Percentiles rank a stretch among this genome's conserved stretches.
Conservation (phyloP, 2,888 invertebrate species). For the Chrysopilus asiliformis region DNA sequence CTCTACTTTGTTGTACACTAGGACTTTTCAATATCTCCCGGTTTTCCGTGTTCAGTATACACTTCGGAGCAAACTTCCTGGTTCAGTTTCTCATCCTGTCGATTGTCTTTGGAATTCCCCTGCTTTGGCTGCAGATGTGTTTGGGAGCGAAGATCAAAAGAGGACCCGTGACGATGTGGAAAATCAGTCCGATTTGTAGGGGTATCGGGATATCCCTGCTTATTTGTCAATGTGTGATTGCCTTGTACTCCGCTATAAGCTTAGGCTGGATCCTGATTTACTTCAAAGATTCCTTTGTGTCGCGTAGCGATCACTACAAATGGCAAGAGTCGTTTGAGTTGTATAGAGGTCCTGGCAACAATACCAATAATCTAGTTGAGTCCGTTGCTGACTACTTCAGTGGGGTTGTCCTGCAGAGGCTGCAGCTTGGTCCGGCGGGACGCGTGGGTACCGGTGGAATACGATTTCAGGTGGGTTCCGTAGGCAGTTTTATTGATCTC, state of each 20-base stretch:
- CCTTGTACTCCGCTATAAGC: constrained; percentile 76
- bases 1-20: constrained; percentile 71
- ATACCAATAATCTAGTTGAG: constrained; percentile 48
- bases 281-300: constrained; percentile 75
- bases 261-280: constrained; percentile 87
- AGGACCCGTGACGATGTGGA: constrained; percentile 87
- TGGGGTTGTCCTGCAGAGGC: constrained; percentile 56
- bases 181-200: constrained; percentile 80
- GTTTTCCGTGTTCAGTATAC: constrained; percentile 72
- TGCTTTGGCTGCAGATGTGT: constrained; percentile 72
- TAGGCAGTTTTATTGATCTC: constrained; percentile 17
- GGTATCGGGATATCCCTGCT: constrained; percentile 77
- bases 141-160: constrained; percentile 73
- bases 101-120: constrained; percentile 65
- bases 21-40: constrained; percentile 81
- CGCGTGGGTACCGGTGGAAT: constrained; percentile 25
- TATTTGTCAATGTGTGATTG: constrained; percentile 64
- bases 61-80: constrained; percentile 78
- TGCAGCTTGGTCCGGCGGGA: constrained; percentile 31
- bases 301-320: constrained; percentile 60
- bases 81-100: constrained; percentile 78
- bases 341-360: constrained; percentile 48
- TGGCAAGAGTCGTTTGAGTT: constrained; percentile 65
- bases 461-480: constrained; percentile 27
- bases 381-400: constrained; percentile 77